Evolutionary conservation across 2,113 vertebrate species (phyloP), one percentile per base, ranked within the genome.

Genomic region (Morone chrysops): DNA sequence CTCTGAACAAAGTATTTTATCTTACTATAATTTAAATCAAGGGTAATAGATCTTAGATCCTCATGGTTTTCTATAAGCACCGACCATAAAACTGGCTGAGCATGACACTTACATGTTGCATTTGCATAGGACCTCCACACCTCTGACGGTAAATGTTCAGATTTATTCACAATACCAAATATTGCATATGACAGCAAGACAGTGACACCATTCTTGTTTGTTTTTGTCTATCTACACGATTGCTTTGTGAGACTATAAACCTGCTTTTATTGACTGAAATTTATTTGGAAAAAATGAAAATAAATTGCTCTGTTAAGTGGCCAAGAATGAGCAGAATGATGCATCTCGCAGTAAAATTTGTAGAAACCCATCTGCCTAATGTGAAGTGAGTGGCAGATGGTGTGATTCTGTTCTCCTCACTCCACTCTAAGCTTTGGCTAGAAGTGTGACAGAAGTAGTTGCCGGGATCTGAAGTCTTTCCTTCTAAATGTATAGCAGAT

Each of bases 381-480:
- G 69, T 10, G 12, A 70, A 54, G 51, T 45, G 22, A 65, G 6
- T 70, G 5, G 51, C 63, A 75, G 62, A 66, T 79, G 65, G 70
- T 36, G 65, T 36, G 51, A 70, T 10, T 59, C 57, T 31, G 20
- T 54, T n/a, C 14, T 38, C 62, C 70, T 41, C 67, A 77, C 60
- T n/a, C 57, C n/a, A 60, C 31, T 31, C 31, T 31, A 40, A 56
- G 14, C 14, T 18, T 36, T 8, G 0, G 69, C 31, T 48, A 66
- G 38, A 45, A 14, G 4, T 17, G 25, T 25, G 25, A 25, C 25
- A 25, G 25, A 25, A 4, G 25, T 3, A 48, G 77, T 62, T 56
- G 31, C 54, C 41, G 40, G 53, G 38, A 51, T 60, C 9, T 22
- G 8, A 60, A 53, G 16, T 71, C 25, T 71, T 41, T 69, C 5